These are phyloP conservation scores for Neuroscelio doddi DNA, from an alignment of 2,888 invertebrate species.

Conservation along the genomic window DNA sequence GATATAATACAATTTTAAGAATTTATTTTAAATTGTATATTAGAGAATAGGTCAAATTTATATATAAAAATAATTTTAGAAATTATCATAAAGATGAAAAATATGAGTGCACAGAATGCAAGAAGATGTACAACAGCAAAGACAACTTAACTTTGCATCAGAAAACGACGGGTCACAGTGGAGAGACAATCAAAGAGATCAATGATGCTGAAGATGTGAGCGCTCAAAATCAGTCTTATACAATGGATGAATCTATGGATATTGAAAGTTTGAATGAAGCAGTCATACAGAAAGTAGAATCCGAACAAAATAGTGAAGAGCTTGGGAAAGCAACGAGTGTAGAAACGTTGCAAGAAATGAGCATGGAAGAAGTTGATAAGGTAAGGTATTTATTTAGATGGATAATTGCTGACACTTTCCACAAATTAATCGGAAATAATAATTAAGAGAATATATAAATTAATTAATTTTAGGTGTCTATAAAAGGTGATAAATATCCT, in stretches of 20 bases:
- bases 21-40: no score
- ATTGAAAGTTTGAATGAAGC: background rate
- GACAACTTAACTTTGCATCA: slow-evolving; percentile 76
- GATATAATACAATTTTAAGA: background rate
- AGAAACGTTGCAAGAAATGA: slow-evolving; percentile 70
- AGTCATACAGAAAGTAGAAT: slow-evolving; percentile 3
- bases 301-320: slow-evolving; percentile 49
- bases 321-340: slow-evolving; percentile 47
- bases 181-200: slow-evolving; percentile 71
- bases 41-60: slow-evolving; percentile 12
- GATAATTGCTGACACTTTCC: no score
- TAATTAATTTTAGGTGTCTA: slow-evolving; percentile 55
- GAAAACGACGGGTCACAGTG: slow-evolving; percentile 73
- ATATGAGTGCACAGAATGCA: slow-evolving; percentile 77
- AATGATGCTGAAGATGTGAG: slow-evolving; percentile 39
- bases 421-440: slow-evolving; percentile 7
- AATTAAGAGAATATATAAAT: background rate
- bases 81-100: slow-evolving; percentile 76
- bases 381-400: slow-evolving; percentile 14
- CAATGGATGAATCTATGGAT: no score
- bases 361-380: slow-evolving; percentile 26
- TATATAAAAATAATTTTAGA: no score
- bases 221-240: no score
- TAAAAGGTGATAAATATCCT: slow-evolving; percentile 74
- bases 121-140: slow-evolving; percentile 72